phyloP scores from a whole-genome alignment of 2,888 invertebrate genomes.

The Heliconius ismenius region DNA sequence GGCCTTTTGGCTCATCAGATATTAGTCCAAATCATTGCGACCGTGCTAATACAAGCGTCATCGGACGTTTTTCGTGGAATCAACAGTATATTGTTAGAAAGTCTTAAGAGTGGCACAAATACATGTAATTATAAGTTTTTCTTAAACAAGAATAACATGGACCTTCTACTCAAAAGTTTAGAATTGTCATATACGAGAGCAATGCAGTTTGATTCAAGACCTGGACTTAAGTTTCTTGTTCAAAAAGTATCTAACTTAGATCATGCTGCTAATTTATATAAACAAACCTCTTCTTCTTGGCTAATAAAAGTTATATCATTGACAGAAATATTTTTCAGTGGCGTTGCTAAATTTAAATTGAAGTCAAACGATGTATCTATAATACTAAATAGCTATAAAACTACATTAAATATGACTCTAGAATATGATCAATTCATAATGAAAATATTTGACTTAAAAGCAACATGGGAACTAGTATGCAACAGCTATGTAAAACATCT shows the following conservation, averaged over 20 bases:
- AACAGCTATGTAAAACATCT: conserved; percentile 80
- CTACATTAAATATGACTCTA: conserved; percentile 76
- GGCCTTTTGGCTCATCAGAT: conserved; percentile 96
- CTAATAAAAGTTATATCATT: conserved; percentile 93
- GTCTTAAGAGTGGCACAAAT: conserved; percentile 72
- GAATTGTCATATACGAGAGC: conserved; percentile 92
- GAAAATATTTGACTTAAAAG: conserved; percentile 83
- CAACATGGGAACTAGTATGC: conserved; percentile 84
- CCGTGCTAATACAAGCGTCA: conserved; percentile 89
- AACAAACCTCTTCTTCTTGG: conserved; percentile 95
- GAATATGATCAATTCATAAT: conserved; percentile 82
- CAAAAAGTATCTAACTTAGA: conserved; percentile 95
- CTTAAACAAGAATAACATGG: conserved; percentile 83
- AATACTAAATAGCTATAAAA: conserved; percentile 82
- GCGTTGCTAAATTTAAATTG: conserved; percentile 84
- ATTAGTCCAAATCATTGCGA: conserved; percentile 94
- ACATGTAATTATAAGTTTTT: conserved; percentile 74
- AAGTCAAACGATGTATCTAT: conserved; percentile 83
- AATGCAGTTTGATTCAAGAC: conserved; percentile 93
- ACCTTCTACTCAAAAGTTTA: conserved; percentile 88
- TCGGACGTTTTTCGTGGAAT: conserved; percentile 84
- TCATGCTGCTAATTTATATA: conserved; percentile 94
- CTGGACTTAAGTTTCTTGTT: conserved; percentile 95
- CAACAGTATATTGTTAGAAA: conserved; percentile 82
- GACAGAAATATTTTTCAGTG: conserved; percentile 91